Percentiles rank a stretch among this genome's conserved stretches.
Evolutionary conservation across 2,113 vertebrate genomes (phyloP).

Genomic region (Sinocyclocheilus anophthalmus): DNA sequence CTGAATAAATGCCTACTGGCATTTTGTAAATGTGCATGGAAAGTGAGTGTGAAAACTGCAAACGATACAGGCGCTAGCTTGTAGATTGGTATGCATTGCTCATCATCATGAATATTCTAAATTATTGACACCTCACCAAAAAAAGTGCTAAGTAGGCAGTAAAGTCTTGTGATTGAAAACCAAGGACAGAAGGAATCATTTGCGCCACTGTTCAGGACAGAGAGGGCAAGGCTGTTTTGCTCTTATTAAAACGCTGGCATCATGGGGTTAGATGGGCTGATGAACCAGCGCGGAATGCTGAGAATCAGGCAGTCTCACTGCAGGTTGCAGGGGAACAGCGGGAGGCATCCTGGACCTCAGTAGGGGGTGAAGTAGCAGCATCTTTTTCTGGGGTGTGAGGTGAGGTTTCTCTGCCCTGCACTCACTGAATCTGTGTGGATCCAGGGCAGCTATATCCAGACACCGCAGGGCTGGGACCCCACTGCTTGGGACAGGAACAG

Average conservation of each 20-base stretch:
- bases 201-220: constrained; percentile 50
- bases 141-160: constrained; percentile 64
- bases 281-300: not conserved
- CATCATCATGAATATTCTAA: constrained; percentile 62
- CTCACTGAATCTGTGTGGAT: constrained; percentile 33
- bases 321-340: not conserved
- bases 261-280: not conserved
- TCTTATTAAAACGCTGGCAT: constrained; percentile 52
- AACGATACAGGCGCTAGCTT: constrained; percentile 41
- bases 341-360: constrained; percentile 31
- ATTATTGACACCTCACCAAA: constrained; percentile 65
- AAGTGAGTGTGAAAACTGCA: constrained; percentile 54
- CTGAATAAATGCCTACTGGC: constrained; percentile 70
- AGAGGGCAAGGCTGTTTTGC: constrained; percentile 49
- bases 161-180: constrained; percentile 62
- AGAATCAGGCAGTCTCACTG: not conserved
- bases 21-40: constrained; percentile 58
- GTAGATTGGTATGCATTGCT: constrained; percentile 57
- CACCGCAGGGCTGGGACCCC: constrained; percentile 36
- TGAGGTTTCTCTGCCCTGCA: constrained; percentile 27
- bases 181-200: constrained; percentile 63
- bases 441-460: constrained; percentile 45
- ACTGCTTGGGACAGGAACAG: constrained; percentile 37
- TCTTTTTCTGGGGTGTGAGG: constrained; percentile 26
- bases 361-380: constrained; percentile 4